Base-by-base conservation (phyloP, 2,113 vertebrate species). In the Noturus placidus region DNA sequence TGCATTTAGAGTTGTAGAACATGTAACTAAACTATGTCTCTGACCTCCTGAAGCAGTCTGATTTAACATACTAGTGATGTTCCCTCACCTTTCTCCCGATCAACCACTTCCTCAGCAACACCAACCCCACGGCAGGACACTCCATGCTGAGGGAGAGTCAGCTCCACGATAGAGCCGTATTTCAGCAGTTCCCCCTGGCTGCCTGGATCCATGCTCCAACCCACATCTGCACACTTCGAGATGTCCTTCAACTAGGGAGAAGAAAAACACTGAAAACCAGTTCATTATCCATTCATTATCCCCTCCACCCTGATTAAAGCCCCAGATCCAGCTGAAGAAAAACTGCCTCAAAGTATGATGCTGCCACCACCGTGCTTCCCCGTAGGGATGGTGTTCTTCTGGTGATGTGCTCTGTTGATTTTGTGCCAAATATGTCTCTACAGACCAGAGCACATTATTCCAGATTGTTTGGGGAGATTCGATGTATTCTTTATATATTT, bases 81-180 rank as follows among this genome's bases (percentile, higher is more conserved):
- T 50, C 79, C 70, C 77, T 61, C 38, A 89, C 89, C 65, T 57
- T 38, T 87, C 61, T 87, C 83, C n/a, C 79, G 81, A 5, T 91
- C 87, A 4, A 93, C 0, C 0, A 88, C n/a, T 50, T 93, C 93
- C 78, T 95, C 88, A 0, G 92, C 90, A 0, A 96, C 74, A n/a
- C 95, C 95, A 1, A 91, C 88, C 27, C 96, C 95, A 46, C 89
- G 88, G 70, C 91, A 93, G 69, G 35, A 1, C 7, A 94, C 79
- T 2, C 84, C 87, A 0, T 92, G 93, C 5, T 42, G 22, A 0
- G 92, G 93, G 70, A 96, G 74, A 0, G 56, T 92, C 86, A 96
- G 90, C 89, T 96, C 94, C 50, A 94, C 63, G 6, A 95, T 88
- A 89, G 96, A 96, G 88, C 96, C 91, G 35, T 95, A 95, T 61